These are phyloP conservation scores for Prunella fulvescens DNA, from an alignment of 2,113 vertebrate genomes.

Conservation along the genomic window DNA sequence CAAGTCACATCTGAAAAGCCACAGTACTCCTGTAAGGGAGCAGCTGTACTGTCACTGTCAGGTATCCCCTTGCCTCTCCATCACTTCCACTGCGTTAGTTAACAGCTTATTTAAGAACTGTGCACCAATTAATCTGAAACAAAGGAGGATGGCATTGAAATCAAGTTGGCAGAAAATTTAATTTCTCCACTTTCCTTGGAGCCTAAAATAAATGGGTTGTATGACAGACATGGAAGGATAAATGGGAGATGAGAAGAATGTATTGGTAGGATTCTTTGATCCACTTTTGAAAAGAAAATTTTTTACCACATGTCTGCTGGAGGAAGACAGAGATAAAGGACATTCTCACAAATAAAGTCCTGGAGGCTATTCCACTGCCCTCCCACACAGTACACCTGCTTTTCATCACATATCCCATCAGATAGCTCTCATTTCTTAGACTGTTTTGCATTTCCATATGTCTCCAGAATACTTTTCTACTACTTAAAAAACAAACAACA, in stretches of 20 bases:
- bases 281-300: not conserved
- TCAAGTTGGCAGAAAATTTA: not conserved
- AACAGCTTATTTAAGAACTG: not conserved
- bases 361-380: not conserved
- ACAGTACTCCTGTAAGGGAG: not conserved
- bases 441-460: constrained; percentile 13
- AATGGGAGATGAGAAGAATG: not conserved
- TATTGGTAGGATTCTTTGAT: not conserved
- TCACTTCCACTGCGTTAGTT: not conserved
- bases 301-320: not conserved
- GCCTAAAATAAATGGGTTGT: not conserved
- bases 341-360: constrained; percentile 8
- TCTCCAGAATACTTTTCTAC: not conserved
- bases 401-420: not conserved
- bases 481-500: constrained; percentile 11
- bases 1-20: not conserved
- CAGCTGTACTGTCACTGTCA: not conserved
- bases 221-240: not conserved
- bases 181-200: not conserved
- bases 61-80: not conserved
- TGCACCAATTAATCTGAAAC: not conserved
- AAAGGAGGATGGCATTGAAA: not conserved
- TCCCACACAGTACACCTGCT: constrained; percentile 23
- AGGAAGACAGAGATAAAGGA: not conserved
- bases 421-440: not conserved